Percentiles rank a stretch among this genome's conserved stretches.
Conservation (phyloP, 2,888 invertebrate genomes). For the Drosophila mimica region DNA sequence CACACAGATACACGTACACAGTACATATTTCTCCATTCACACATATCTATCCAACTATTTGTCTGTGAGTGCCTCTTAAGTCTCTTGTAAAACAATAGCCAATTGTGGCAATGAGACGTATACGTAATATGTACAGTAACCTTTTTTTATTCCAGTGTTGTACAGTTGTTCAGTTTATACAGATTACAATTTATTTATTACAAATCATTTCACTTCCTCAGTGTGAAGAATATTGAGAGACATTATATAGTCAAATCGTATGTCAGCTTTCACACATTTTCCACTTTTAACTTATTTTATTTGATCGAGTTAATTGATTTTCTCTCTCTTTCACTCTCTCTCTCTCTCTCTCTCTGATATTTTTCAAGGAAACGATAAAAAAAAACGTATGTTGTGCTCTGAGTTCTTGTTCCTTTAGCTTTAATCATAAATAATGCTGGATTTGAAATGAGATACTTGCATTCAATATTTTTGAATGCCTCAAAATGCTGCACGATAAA, state of each 20-base stretch:
- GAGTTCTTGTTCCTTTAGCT: not conserved
- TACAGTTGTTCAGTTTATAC: not conserved
- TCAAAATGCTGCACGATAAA: not conserved
- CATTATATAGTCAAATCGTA: not conserved
- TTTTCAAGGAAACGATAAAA: not conserved
- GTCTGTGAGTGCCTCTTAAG: constrained; percentile 22
- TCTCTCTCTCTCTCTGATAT: not conserved
- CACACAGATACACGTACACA: constrained; percentile 12
- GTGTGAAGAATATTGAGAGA: not conserved
- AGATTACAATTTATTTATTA: not conserved
- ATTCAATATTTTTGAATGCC: no score
- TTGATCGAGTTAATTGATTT: not conserved
- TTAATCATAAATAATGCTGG: not conserved
- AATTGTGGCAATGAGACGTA: constrained; percentile 55
- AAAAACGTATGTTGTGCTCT: not conserved
- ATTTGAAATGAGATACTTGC: not conserved
- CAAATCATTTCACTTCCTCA: not conserved
- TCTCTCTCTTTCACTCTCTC: not conserved
- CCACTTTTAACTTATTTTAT: not conserved
- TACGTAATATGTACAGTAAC: constrained; percentile 53
- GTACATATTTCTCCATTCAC: constrained; percentile 7
- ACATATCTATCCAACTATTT: constrained; percentile 28
- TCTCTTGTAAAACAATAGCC: constrained; percentile 50
- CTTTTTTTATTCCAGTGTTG: constrained; percentile 26
- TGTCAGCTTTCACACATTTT: not conserved